Base-by-base conservation (phyloP, 2,888 invertebrate genomes). In the Vandiemenella viatica region DNA sequence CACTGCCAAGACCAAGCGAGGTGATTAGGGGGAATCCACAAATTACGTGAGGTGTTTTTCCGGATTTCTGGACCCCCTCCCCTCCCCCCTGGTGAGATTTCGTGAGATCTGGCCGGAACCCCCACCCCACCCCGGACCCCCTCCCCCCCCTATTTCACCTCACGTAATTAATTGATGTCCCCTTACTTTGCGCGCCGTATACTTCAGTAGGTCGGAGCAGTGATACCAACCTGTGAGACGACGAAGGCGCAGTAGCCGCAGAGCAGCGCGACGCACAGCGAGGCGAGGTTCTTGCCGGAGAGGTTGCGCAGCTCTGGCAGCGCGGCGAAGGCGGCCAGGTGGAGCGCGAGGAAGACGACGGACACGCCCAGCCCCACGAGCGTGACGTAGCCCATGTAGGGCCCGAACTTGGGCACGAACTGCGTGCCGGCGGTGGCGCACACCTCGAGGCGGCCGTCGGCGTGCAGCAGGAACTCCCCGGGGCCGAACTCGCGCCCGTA, bases 251-350 rank as follows among this genome's bases (percentile, higher is more conserved):
- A 54, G 58, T 73, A 71, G 1, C 70, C 71, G 6, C 66, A 56
- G 47, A 73, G 61, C 8, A 74, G 61, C 0, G 71, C 63, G 16
- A 66, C 56, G 44, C 68, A 67, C 10, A 73, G 62, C n/a, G 70
- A 68, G n/a, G 71, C 68, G 41, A 73, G 56, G 55, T 71, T 72
- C 56, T 69, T 70, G 16, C 73, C 73, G 4, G 71, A 70, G 23
- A 70, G 60, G 56, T 72, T 73, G 38, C 69, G 62, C 40, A 74
- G 60, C 45, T 70, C 67, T 1, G 69, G 65, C 16, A 72, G 64
- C 16, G 67, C 50, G 20, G 63, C 55, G 56, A 71, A 71, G 1
- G 69, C 68, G 3, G 65, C 53, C 15, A 74, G 60, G 53, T 71
- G 71, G 5, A 69, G 54, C 16, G 66, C 49, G 4, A 74, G 60